Evolutionary conservation across 2,888 invertebrate genomes (phyloP), one percentile per base, ranked within the genome.

Genomic region (Heliothis peltigera): DNA sequence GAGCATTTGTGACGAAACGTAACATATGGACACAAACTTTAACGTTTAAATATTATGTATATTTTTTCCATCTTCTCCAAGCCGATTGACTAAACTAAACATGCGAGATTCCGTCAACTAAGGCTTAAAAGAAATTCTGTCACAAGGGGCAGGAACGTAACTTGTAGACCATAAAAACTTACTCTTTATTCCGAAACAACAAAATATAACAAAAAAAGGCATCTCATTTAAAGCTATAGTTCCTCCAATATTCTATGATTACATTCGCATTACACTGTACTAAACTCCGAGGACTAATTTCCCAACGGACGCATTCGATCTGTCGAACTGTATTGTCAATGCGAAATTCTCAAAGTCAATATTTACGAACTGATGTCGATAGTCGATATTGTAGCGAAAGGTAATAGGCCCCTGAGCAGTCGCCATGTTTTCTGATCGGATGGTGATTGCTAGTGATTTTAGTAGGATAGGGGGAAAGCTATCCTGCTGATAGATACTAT

Each of bases 281-380:
- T 39, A 54, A 56, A 47, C 65, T 44, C 65, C 12, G 19, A 39
- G 52, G 49, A 57, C 68, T 79, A 79, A 79, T 79, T 79, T 79
- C 79, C 79, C 79, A 69, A n/a, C 51, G 79, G 79, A 49, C 58
- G 67, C 56, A 64, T 79, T 70, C 79, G 77, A 75, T 79, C 71
- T 77, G 77, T 75, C 18, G 62, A 67, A 71, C 75, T 64, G n/a
- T 60, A 64, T 57, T 51, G 77, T 75, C 72, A 69, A 72, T 69
- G 57, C 60, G 48, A 49, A 69, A 75, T 77, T 72, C 62, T 64
- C 43, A 61, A 63, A 67, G 66, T 75, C 72, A 75, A 67, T 75
- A 75, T 77, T 69, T 72, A 68, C 69, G 53, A 75, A 77, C 66
- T 71, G 60, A 57, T 65, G 61, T 63, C 42, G 25, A 47, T 60